Evolutionary conservation across 2,888 invertebrate species (phyloP), one percentile per base, ranked within the genome.

Genomic region (Parnassius glacialis): DNA sequence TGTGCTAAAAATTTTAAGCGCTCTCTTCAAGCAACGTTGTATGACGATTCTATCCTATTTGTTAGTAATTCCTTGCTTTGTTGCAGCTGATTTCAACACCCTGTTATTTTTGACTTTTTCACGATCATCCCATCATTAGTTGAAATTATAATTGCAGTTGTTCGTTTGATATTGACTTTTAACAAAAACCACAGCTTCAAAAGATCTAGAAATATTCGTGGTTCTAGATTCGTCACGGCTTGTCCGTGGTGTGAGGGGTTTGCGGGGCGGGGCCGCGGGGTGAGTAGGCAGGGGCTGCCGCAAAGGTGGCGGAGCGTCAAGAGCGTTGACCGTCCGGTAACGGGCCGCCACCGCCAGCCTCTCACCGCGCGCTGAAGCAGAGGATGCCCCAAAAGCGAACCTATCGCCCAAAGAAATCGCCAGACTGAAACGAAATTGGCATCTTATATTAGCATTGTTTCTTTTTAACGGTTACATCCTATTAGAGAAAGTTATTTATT

Each of bases 321-420:
- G 90, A 82, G 83, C 89, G 80, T 77, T 88, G 90, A 89, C 89
- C 74, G 70, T 70, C 65, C 73, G 67, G 68, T 69, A 64, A 74
- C 69, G 70, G 60, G 54, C 65, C 56, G 45, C 42, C 10, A 20
- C 57, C 54, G 34, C 58, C 51, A 56, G 55, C 62, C 57, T 64
- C 54, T 20, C 42, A 16, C 41, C 59, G 61, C 44, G 34, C 45
- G 43, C 45, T 48, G 25, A 10, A 25, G 11, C 52, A 25, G 45
- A 48, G 48, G 48, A 13, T 9, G 42, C 11, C 43, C 41, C 42
- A 48, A 48, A 48, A 9, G 52, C 44, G 54, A 13, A 13, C 13
- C 13, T 48, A 48, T 48, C 44, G 9, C 13, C 48, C 53, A 54
- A 53, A 57, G 34, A 20, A 50, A 13, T 57, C 54, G 57, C 10